phyloP scores from a whole-genome alignment of 53 echinoderm and acorn worm species.

The Echinometra lucunter region DNA sequence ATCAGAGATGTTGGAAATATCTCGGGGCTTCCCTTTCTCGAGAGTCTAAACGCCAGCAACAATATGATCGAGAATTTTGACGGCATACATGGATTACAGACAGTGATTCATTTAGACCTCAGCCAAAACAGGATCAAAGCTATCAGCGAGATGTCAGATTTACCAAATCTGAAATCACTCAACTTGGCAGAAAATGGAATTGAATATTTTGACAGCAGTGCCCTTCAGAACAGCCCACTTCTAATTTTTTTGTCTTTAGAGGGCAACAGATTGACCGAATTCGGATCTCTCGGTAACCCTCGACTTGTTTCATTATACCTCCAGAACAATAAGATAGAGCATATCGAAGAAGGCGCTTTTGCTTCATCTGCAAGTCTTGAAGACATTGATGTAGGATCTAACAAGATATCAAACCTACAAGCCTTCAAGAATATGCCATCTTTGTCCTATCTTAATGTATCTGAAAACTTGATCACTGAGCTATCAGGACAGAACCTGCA shows the following conservation, averaged over 20 bases:
- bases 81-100: neutral
- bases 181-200: conserved; percentile 8
- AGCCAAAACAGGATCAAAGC: neutral
- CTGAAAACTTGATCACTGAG: neutral
- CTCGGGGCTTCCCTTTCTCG: neutral
- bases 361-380: neutral
- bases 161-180: neutral
- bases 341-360: neutral
- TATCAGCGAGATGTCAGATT: neutral
- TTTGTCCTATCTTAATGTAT: neutral
- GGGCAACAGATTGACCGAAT: neutral
- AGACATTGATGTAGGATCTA: conserved; percentile 11
- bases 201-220: neutral
- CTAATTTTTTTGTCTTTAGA: neutral
- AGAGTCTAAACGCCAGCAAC: neutral
- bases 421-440: conserved; percentile 2
- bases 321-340: conserved; percentile 23
- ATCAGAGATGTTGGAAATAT: neutral
- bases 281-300: neutral
- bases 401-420: neutral
- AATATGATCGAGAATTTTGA: neutral
- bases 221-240: conserved; percentile 2
- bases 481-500: neutral
- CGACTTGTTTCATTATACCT: neutral
- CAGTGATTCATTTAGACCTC: neutral